Percentiles rank a stretch among this genome's conserved stretches.
Evolutionary conservation across 2,797 vertebrate genomes (phyloP).

Genomic region (Poecilia velifera): DNA sequence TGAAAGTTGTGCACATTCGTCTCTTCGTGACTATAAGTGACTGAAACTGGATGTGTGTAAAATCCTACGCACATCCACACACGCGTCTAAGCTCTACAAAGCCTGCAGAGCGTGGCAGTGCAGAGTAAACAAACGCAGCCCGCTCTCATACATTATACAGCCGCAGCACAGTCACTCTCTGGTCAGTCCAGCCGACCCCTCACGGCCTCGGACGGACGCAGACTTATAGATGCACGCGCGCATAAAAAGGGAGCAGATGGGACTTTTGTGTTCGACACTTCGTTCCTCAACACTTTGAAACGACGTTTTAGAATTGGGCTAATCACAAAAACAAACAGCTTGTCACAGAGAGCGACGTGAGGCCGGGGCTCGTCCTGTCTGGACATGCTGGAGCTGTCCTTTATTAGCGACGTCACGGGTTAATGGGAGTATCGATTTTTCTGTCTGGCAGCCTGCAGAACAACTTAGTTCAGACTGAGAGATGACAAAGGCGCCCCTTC

Average conservation of each 20-base stretch:
- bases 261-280: background rate
- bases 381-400: conserved; percentile 66
- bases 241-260: too few relatives aligned
- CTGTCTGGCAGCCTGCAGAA: conserved; percentile 51
- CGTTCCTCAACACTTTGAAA: conserved; percentile 11
- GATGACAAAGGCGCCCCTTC: conserved; percentile 20
- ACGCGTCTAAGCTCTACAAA: background rate
- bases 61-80: background rate
- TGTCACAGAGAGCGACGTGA: conserved; percentile 39
- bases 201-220: conserved; percentile 29
- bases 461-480: conserved; percentile 38
- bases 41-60: background rate
- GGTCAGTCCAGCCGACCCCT: conserved; percentile 58
- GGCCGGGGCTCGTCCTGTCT: conserved; percentile 39
- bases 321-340: conserved; percentile 36
- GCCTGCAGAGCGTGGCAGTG: background rate
- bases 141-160: conserved; percentile 60
- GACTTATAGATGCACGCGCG: background rate
- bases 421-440: conserved; percentile 74
- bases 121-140: background rate
- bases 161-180: conserved; percentile 49
- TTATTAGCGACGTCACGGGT: conserved; percentile 71
- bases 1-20: background rate
- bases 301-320: conserved; percentile 2
- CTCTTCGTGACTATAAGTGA: background rate